Conservation (phyloP, 2,888 invertebrate genomes). For the Andrena praecox region DNA sequence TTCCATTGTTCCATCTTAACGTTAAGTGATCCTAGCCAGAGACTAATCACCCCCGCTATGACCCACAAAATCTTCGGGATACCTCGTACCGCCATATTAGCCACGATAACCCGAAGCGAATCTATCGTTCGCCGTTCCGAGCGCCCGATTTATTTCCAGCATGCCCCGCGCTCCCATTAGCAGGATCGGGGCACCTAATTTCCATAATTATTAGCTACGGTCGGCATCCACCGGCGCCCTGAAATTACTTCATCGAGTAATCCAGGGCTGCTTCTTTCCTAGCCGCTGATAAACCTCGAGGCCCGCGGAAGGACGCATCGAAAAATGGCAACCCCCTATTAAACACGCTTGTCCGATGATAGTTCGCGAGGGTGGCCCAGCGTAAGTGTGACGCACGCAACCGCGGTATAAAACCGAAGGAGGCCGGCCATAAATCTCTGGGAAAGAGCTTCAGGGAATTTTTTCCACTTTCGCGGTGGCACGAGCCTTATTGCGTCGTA, state of each 20-base stretch:
- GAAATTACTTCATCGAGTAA: too few species aligned
- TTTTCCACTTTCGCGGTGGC: slow-evolving; percentile 8
- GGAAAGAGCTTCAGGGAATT: slow-evolving; percentile 2
- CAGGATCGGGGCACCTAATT: not conserved
- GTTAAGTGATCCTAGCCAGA: too few species aligned
- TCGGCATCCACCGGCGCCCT: too few species aligned
- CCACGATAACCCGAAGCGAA: not conserved
- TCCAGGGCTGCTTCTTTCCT: too few species aligned
- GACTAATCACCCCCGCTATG: too few species aligned
- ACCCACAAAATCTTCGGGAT: too few species aligned
- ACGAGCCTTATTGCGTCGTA: slow-evolving; percentile 36
- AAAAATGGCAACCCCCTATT: not conserved
- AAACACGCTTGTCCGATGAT: not conserved
- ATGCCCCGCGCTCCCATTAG: not conserved
- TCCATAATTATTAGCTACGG: not conserved
- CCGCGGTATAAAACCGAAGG: not conserved
- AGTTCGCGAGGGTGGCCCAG: not conserved
- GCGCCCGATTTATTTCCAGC: not conserved
- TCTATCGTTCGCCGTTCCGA: not conserved
- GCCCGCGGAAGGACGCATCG: not conserved
- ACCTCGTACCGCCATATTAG: too few species aligned
- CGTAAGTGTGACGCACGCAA: not conserved
- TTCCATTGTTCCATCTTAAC: too few species aligned
- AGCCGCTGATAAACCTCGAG: not conserved
- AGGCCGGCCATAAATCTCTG: slow-evolving; percentile 19